phyloP scores from a whole-genome alignment of 2,888 invertebrate species.

The Crepidodera aurea region DNA sequence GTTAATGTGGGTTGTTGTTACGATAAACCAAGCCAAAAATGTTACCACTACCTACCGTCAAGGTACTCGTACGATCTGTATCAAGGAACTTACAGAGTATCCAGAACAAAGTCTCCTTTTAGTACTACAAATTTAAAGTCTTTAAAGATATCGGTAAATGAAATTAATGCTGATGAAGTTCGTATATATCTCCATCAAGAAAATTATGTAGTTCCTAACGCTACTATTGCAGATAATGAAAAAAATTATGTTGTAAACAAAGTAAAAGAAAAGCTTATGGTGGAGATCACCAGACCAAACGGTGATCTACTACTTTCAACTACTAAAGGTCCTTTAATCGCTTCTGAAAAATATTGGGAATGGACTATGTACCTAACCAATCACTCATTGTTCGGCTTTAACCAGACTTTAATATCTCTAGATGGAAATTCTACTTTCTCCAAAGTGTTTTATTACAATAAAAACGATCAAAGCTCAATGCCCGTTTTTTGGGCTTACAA shows the following conservation, averaged over 20 bases:
- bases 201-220: slow-evolving; percentile 20
- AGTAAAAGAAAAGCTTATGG: slow-evolving; percentile 40
- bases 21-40: slow-evolving; percentile 47
- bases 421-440: slow-evolving; percentile 51
- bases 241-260: slow-evolving; percentile 42
- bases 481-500: slow-evolving; percentile 66
- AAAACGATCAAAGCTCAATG: slow-evolving; percentile 60
- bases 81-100: slow-evolving; percentile 24
- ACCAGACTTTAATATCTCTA: slow-evolving; percentile 61
- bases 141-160: slow-evolving; percentile 44
- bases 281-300: slow-evolving; percentile 46
- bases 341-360: slow-evolving; percentile 70
- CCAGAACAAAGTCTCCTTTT: slow-evolving; percentile 44
- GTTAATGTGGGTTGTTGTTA: slow-evolving; percentile 52
- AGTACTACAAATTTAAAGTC: slow-evolving; percentile 35
- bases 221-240: not conserved
- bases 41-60: slow-evolving; percentile 57
- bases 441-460: slow-evolving; percentile 63
- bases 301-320: slow-evolving; percentile 64
- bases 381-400: slow-evolving; percentile 67
- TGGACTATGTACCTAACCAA: slow-evolving; percentile 66
- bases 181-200: slow-evolving; percentile 44
- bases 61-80: slow-evolving; percentile 51
- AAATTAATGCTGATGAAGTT: slow-evolving; percentile 42
- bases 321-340: slow-evolving; percentile 67